Evolutionary conservation across 2,888 invertebrate genomes (phyloP).

Genomic region (Craniophora ligustri): DNA sequence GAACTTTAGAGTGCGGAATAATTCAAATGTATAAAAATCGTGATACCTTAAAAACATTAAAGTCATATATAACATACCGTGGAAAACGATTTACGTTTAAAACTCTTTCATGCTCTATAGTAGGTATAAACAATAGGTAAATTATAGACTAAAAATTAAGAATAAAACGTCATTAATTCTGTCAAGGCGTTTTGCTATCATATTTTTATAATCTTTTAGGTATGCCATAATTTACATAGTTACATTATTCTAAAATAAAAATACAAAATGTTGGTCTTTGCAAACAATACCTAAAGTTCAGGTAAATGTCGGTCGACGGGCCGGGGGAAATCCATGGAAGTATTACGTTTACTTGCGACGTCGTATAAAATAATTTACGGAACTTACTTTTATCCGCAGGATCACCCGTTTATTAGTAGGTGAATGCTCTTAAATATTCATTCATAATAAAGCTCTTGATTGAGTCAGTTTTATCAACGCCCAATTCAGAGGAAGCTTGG

Average conservation of each 20-base stretch:
- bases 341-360: neutral
- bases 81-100: too few relatives aligned
- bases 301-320: neutral
- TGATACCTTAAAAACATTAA: too few relatives aligned
- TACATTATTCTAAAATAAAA: neutral
- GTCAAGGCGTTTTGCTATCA: neutral
- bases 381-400: neutral
- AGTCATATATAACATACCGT: too few relatives aligned
- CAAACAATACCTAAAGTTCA: slow-evolving; percentile 1
- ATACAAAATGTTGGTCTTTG: neutral
- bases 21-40: too few relatives aligned
- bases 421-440: neutral
- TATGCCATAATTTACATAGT: neutral
- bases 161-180: neutral
- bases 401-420: neutral
- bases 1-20: too few relatives aligned
- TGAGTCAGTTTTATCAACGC: too few relatives aligned
- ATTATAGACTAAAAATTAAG: neutral
- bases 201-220: neutral
- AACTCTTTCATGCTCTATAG: too few relatives aligned
- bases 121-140: too few relatives aligned
- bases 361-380: neutral
- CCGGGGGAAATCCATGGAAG: neutral
- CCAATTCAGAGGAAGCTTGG: too few relatives aligned
- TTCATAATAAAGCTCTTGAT: neutral